These are phyloP conservation scores for Tupiocoris notatus DNA, from an alignment of 2,888 invertebrate species.

Conservation along the genomic window DNA sequence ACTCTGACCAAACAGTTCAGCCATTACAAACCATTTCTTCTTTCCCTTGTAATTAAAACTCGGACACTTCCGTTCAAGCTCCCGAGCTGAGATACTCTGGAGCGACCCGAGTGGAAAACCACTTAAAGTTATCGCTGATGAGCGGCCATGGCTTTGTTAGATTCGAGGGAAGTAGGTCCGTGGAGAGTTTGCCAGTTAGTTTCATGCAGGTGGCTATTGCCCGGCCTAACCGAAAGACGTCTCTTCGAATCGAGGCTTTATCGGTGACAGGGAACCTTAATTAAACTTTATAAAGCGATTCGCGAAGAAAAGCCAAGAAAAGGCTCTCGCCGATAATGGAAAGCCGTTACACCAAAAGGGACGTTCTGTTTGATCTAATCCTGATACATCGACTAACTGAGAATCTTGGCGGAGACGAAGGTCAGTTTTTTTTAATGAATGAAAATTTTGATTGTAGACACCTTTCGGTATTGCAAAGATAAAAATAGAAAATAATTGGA, in stretches of 20 bases:
- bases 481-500: no score
- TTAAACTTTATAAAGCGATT: conserved; percentile 40
- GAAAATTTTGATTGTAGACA: no score
- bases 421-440: no score
- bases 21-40: no score
- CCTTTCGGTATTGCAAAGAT: no score
- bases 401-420: no score
- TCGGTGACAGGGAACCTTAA: conserved; percentile 32
- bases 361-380: background rate
- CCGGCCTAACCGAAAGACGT: no score
- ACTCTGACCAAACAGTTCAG: no score
- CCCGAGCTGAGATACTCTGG: background rate
- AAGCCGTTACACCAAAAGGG: background rate
- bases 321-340: background rate
- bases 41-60: conserved; percentile 15
- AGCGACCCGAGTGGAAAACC: conserved; percentile 19
- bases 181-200: background rate
- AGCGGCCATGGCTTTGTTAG: background rate
- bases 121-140: conserved; percentile 23
- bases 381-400: background rate
- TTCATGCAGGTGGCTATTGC: conserved; percentile 22
- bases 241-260: conserved; percentile 25
- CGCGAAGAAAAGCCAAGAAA: background rate
- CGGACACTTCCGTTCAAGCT: conserved; percentile 6
- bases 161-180: background rate